Base-by-base conservation (phyloP, 2,113 vertebrate genomes). In the Ahaetulla prasina region DNA sequence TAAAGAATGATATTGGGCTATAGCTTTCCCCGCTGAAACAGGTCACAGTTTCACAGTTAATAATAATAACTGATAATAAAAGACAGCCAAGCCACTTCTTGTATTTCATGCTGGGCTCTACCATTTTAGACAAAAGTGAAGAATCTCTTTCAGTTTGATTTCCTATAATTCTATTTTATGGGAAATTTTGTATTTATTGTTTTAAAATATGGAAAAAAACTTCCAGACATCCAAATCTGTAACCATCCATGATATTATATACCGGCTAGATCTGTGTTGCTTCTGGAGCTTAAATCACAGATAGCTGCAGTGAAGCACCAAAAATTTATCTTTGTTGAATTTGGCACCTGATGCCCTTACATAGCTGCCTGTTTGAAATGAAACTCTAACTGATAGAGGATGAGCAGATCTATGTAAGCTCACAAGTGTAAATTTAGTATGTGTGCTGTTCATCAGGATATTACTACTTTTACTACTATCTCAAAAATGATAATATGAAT, bases 401-500 rank as follows among this genome's bases (percentile, higher is more conserved):
- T 39, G 68, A 39, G 35, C 18, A 80, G 35, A 80, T 80, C 68
- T 80, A 39, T 80, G 68, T 39, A 74, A 74, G n/a, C 68, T 74
- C n/a, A 39, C 57, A 60, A 27, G 27, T 12, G 60, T 68, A 68
- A 68, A 68, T n/a, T 12, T 27, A 68, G 18, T 39, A 39, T 20
- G n/a, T 74, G 68, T 68, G 30, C 63, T 68, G n/a, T 80, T 80
- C 68, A 39, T 80, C 18, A 68, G 4, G 30, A 35, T 35, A 68
- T 68, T 35, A 18, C 30, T 68, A 68, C 12, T 68, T 68, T 68
- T 68, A 80, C 68, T 80, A 80, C 68, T 91, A 52, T 88, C 89
- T 55, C 93, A 87, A 49, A 92, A 95, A 95, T 88, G 43, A 92
- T 95, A 96, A 94, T 95, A 52, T n/a, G 54, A 25, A 60, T 87